phyloP scores from a whole-genome alignment of 1,140 invertebrate genomes.

The Scaptomyza pallida region DNA sequence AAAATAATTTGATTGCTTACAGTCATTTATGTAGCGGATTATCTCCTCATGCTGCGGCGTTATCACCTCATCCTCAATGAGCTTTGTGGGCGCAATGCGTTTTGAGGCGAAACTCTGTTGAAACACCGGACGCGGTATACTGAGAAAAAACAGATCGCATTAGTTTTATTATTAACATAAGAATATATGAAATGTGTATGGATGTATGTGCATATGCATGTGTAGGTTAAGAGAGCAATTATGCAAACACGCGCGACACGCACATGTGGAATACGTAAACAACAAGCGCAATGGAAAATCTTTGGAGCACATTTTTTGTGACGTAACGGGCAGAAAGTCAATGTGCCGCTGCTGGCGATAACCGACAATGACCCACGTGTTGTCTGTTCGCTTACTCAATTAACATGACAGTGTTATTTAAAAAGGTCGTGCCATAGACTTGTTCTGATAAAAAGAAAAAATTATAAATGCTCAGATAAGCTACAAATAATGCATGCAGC shows the following conservation, averaged over 20 bases:
- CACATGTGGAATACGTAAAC: slow-evolving; percentile 58
- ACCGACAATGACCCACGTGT: slow-evolving; percentile 71
- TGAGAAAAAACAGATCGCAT: slow-evolving; percentile 43
- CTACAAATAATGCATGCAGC: neutral
- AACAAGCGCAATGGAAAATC: slow-evolving; percentile 54
- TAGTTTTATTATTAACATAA: slow-evolving; percentile 15
- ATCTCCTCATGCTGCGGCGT: slow-evolving; percentile 85
- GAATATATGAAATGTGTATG: slow-evolving; percentile 6
- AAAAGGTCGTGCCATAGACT: slow-evolving; percentile 50
- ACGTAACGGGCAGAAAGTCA: slow-evolving; percentile 58
- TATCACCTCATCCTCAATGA: slow-evolving; percentile 78
- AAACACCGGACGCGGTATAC: slow-evolving; percentile 84
- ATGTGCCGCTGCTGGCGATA: slow-evolving; percentile 53
- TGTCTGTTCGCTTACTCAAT: slow-evolving; percentile 47
- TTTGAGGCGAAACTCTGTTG: slow-evolving; percentile 81
- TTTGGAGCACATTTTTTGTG: slow-evolving; percentile 30
- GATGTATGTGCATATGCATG: neutral
- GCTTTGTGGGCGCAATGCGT: slow-evolving; percentile 73
- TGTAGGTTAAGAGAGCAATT: slow-evolving; percentile 22
- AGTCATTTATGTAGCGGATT: slow-evolving; percentile 84
- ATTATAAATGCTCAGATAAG: slow-evolving; percentile 63
- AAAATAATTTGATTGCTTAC: slow-evolving; percentile 47
- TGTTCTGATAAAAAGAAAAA: slow-evolving; percentile 44
- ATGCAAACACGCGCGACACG: slow-evolving; percentile 44
- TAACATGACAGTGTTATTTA: slow-evolving; percentile 60